Evolutionary conservation across 2,797 vertebrate species (phyloP).

Genomic region (Gorsachius magnificus): DNA sequence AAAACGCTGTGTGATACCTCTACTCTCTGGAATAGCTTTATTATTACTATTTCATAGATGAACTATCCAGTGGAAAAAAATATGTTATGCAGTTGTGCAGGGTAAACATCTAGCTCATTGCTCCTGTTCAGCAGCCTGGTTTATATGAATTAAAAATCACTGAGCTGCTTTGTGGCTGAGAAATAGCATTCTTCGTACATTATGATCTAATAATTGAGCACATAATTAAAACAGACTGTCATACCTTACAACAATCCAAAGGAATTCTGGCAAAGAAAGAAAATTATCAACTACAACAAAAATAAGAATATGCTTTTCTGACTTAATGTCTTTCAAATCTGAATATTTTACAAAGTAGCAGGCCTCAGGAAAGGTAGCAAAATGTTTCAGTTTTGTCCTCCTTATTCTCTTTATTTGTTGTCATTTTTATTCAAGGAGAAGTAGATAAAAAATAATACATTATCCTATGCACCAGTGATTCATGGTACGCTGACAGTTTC

Average conservation of each 20-base stretch:
- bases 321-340: background rate
- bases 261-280: background rate
- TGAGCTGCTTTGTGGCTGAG: background rate
- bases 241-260: background rate
- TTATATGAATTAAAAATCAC: slow-evolving; percentile 4
- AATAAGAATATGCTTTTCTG: background rate
- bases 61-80: background rate
- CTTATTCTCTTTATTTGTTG: background rate
- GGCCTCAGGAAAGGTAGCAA: background rate
- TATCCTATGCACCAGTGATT: background rate
- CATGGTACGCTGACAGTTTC: background rate
- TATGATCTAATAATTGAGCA: background rate
- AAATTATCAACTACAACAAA: background rate
- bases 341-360: background rate
- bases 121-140: background rate
- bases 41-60: background rate
- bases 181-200: background rate
- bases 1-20: background rate
- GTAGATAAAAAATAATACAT: background rate
- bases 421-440: background rate
- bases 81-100: background rate
- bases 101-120: background rate
- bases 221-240: background rate
- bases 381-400: background rate
- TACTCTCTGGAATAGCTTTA: background rate